Evolutionary conservation across 2,888 invertebrate species (phyloP).

Genomic region (Aphidius colemani): DNA sequence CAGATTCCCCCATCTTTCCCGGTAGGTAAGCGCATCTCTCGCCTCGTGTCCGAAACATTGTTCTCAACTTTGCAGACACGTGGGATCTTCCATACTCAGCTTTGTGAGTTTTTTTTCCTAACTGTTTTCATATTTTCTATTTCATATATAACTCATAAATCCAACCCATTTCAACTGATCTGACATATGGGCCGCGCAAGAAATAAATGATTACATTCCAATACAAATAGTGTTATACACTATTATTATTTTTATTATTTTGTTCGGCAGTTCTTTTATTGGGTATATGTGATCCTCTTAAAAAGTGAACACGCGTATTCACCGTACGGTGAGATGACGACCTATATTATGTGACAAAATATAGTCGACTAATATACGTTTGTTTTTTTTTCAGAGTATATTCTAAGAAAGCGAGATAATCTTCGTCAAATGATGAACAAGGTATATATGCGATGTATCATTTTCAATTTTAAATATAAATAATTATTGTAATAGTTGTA

Average conservation of each 20-base stretch:
- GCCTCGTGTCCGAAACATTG: conserved; percentile 60
- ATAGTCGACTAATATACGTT: too few relatives aligned
- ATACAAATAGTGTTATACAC: too few relatives aligned
- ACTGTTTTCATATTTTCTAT: conserved; percentile 17
- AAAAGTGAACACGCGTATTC: too few relatives aligned
- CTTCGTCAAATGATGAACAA: conserved; percentile 61
- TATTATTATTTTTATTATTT: too few relatives aligned
- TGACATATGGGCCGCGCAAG: conserved; percentile 31
- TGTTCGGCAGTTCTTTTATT: too few relatives aligned
- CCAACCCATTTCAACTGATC: conserved; percentile 24
- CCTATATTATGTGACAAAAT: too few relatives aligned
- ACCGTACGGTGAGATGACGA: too few relatives aligned
- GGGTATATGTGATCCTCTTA: too few relatives aligned
- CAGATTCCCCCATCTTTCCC: conserved; percentile 6
- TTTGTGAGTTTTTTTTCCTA: conserved; percentile 20
- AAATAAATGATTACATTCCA: too few relatives aligned
- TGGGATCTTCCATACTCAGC: conserved; percentile 26
- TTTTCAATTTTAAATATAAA: background rate
- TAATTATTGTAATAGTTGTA: too few relatives aligned
- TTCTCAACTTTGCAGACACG: conserved; percentile 51
- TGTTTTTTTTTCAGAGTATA: conserved; percentile 53
- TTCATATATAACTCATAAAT: conserved; percentile 10
- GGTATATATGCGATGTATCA: conserved; percentile 44
- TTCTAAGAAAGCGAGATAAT: conserved; percentile 55
- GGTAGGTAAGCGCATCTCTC: conserved; percentile 35